Percentiles rank a stretch among this genome's conserved stretches.
Evolutionary conservation across 2,797 vertebrate species (phyloP).

Genomic region (Microctenopoma stevenorrisi): DNA sequence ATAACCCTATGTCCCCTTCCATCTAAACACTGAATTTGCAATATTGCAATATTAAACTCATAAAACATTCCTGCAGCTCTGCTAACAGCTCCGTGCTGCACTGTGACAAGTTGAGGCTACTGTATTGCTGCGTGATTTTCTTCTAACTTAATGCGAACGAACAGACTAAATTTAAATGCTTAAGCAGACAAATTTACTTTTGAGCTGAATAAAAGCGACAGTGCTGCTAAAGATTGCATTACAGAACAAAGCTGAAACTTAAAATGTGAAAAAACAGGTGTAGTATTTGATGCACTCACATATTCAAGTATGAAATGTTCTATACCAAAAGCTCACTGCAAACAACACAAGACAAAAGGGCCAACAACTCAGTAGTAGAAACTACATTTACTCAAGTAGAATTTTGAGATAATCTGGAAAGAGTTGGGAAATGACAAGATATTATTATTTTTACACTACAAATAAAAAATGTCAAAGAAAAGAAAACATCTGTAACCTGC

Average conservation of each 20-base stretch:
- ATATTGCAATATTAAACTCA: slow-evolving; percentile 70
- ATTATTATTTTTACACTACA: too few relatives aligned
- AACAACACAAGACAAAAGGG: slow-evolving; percentile 6
- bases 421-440: too few relatives aligned
- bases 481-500: too few relatives aligned
- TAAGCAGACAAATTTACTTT: not conserved
- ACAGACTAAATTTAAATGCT: not conserved
- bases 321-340: slow-evolving; percentile 3
- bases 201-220: not conserved
- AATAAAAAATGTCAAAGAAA: too few relatives aligned
- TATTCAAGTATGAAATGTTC: not conserved
- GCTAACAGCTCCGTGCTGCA: slow-evolving; percentile 46
- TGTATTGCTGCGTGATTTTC: not conserved
- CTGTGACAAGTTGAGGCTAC: slow-evolving; percentile 28
- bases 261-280: not conserved
- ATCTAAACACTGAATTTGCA: slow-evolving; percentile 55
- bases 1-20: slow-evolving; percentile 29
- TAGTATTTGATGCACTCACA: not conserved
- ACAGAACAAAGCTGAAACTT: not conserved
- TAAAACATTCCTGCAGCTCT: slow-evolving; percentile 58
- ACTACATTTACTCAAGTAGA: too few relatives aligned
- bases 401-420: too few relatives aligned
- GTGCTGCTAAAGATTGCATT: not conserved
- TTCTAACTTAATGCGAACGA: slow-evolving; percentile 4
- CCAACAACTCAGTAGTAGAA: not conserved